Conservation (phyloP, 2,113 vertebrate genomes). For the Brachypteracias leptosomus region DNA sequence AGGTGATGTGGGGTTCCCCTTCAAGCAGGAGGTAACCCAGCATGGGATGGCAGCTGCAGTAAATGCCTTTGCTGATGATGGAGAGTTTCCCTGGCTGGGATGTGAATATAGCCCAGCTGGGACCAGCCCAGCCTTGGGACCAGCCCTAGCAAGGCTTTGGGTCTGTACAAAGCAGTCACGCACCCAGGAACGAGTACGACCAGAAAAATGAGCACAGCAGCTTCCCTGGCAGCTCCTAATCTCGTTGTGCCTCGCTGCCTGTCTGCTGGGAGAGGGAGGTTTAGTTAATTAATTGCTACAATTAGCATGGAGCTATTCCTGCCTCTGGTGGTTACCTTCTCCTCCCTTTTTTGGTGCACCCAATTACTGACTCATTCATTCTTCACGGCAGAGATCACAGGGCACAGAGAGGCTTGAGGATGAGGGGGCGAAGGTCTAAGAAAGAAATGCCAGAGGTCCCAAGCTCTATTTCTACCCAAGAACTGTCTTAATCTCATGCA, state of each 20-base stretch:
- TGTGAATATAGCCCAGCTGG: not conserved
- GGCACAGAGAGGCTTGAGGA: not conserved
- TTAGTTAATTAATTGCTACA: slow-evolving; percentile 53
- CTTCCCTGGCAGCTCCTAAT: not conserved
- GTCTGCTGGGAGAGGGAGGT: not conserved
- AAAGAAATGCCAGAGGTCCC: not conserved
- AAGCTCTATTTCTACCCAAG: not conserved
- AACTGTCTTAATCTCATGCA: not conserved
- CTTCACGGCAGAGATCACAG: not conserved
- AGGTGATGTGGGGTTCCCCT: not conserved
- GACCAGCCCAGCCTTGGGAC: not conserved
- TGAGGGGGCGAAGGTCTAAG: not conserved
- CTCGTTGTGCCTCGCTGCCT: not conserved
- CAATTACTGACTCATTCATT: not conserved
- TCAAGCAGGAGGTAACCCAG: not conserved
- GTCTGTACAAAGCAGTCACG: not conserved
- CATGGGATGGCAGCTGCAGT: not conserved
- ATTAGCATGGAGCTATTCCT: slow-evolving; percentile 25
- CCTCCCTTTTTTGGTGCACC: not conserved
- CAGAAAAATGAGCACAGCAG: not conserved
- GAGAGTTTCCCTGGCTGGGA: rapidly evolving
- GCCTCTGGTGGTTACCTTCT: not conserved
- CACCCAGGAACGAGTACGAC: not conserved
- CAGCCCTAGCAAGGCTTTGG: not conserved
- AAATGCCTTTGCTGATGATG: not conserved